Evolutionary conservation across 1,140 invertebrate species (phyloP).

Genomic region (Bombus polaris): DNA sequence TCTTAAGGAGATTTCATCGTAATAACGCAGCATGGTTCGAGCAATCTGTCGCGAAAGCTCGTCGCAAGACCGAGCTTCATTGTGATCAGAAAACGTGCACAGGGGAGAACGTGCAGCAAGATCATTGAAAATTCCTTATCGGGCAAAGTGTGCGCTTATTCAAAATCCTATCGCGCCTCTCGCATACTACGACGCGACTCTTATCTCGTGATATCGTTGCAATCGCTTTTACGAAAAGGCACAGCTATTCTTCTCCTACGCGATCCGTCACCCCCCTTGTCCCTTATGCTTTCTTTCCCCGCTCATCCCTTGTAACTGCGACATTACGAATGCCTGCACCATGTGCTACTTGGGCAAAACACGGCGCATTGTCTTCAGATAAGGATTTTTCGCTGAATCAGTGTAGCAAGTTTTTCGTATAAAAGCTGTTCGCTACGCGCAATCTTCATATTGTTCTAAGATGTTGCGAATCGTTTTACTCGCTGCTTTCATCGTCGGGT

Average conservation of each 20-base stretch:
- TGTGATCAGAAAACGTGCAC: too few species aligned
- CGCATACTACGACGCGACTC: background rate
- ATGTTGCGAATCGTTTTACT: conserved; percentile 39
- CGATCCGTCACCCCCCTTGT: background rate
- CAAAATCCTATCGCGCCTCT: conserved; percentile 4
- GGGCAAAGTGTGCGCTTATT: background rate
- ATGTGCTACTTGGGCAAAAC: conserved; percentile 7
- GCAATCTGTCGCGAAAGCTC: background rate
- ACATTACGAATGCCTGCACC: conserved; percentile 26
- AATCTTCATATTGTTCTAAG: conserved; percentile 16
- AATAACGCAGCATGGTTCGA: too few species aligned
- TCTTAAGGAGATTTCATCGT: background rate
- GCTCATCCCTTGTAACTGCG: background rate
- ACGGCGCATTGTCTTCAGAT: conserved; percentile 44
- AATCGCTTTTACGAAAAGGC: conserved; percentile 26
- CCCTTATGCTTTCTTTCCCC: background rate
- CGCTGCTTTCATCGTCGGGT: background rate
- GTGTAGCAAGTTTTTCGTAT: conserved; percentile 46
- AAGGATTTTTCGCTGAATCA: conserved; percentile 54
- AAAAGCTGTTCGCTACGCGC: conserved; percentile 44
- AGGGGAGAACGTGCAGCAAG: background rate
- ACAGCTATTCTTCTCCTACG: background rate
- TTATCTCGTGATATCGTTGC: conserved; percentile 37
- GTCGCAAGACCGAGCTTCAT: background rate
- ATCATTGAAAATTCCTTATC: conserved; percentile 21